These are phyloP conservation scores for Lagopus leucura DNA, from an alignment of 2,113 vertebrate genomes.

Conservation along the genomic window DNA sequence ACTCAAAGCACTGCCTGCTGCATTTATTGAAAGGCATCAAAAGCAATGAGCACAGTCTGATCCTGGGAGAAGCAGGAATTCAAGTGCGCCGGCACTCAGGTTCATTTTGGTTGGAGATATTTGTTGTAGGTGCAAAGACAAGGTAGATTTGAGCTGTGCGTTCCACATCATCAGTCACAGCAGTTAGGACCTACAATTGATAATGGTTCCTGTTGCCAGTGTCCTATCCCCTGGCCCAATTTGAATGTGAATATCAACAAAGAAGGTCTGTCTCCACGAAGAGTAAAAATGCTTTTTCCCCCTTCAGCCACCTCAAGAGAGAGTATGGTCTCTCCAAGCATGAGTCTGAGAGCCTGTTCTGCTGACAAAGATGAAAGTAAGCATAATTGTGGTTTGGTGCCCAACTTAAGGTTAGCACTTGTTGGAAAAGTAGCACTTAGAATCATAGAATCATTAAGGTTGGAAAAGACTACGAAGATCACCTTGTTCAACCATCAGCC, in stretches of 20 bases:
- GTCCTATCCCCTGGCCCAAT: not conserved
- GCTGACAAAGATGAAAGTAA: not conserved
- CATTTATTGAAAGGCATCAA: not conserved
- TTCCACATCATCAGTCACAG: accelerated
- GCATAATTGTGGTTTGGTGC: accelerated
- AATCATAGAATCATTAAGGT: no score
- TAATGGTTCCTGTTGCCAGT: not conserved
- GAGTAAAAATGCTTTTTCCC: not conserved
- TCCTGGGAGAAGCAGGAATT: not conserved
- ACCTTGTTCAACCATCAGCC: no score
- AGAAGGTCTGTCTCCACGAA: not conserved
- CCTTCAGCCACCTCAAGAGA: not conserved
- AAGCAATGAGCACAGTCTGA: no score
- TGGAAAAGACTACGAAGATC: no score
- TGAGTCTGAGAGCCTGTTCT: not conserved
- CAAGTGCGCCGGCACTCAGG: not conserved
- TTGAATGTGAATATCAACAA: not conserved
- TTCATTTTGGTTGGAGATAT: not conserved
- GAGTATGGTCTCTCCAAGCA: accelerated
- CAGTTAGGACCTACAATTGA: not conserved
- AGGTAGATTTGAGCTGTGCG: not conserved
- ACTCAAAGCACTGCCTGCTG: not conserved
- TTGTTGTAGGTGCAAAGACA: not conserved
- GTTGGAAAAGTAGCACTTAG: not conserved
- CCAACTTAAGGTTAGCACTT: not conserved